These are phyloP conservation scores for Lepidurus packardi DNA, from an alignment of 1,140 invertebrate genomes.

Conservation along the genomic window DNA sequence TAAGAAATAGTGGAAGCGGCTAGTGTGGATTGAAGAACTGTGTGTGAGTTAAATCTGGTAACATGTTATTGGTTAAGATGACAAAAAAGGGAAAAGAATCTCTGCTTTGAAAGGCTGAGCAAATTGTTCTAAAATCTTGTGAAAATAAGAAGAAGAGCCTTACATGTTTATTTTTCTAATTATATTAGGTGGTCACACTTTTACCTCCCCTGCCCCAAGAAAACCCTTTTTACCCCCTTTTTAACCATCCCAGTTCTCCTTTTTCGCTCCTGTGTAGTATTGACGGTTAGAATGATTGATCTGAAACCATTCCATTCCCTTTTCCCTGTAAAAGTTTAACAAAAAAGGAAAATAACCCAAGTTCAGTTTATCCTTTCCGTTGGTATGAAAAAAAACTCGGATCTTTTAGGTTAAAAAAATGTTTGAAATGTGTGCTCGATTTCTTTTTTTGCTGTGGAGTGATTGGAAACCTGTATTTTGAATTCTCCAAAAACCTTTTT, in stretches of 20 bases:
- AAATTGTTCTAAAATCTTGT: not conserved
- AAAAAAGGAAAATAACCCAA: not conserved
- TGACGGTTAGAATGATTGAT: not conserved
- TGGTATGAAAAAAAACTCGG: not conserved
- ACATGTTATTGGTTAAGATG: not conserved
- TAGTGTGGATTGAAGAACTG: too few relatives aligned
- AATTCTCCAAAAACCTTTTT: not conserved
- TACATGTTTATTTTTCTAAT: slow-evolving; percentile 22
- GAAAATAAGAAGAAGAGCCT: slow-evolving; percentile 22
- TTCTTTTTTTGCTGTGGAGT: not conserved
- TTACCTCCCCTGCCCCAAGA: not conserved
- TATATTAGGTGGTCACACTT: slow-evolving; percentile 13
- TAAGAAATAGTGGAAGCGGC: not conserved
- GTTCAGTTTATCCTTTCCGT: not conserved
- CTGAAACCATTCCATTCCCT: not conserved
- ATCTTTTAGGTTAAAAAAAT: not conserved
- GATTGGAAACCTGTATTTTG: slow-evolving; percentile 11
- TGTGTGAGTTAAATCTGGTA: too few relatives aligned
- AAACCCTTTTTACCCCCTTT: not conserved
- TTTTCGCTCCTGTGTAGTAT: not conserved
- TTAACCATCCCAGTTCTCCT: not conserved
- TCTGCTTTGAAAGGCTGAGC: not conserved
- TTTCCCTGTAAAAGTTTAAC: not conserved
- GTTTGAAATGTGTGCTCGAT: not conserved
- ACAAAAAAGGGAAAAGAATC: slow-evolving; percentile 1